These are phyloP conservation scores for Pachypeltis micranthus DNA, from an alignment of 1,140 invertebrate species.

Conservation along the genomic window DNA sequence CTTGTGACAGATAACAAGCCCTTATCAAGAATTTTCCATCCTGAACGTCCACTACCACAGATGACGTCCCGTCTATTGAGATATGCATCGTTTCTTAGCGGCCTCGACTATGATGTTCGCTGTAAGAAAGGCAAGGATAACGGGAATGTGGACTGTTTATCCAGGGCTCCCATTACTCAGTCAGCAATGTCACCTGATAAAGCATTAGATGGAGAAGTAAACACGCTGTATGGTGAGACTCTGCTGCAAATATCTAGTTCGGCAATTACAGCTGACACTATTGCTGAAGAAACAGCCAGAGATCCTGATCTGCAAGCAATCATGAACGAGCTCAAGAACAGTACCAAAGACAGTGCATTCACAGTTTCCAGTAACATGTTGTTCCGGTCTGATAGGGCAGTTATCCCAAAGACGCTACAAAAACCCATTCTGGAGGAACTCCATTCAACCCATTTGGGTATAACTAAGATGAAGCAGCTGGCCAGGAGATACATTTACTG, in stretches of 20 bases:
- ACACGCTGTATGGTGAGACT: not conserved
- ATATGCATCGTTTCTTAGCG: slow-evolving; percentile 32
- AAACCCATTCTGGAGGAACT: slow-evolving; percentile 17
- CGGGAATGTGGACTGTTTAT: slow-evolving; percentile 30
- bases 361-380: slow-evolving; percentile 14
- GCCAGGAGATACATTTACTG: slow-evolving; percentile 26
- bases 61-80: slow-evolving; percentile 30
- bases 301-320: slow-evolving; percentile 7
- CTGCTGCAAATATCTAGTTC: not conserved
- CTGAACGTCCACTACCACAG: slow-evolving; percentile 29
- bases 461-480: slow-evolving; percentile 30
- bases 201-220: slow-evolving; percentile 18
- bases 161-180: no score
- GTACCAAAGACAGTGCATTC: slow-evolving; percentile 6
- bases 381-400: slow-evolving; percentile 7
- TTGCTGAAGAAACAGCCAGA: slow-evolving; percentile 1
- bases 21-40: slow-evolving; percentile 16
- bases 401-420: slow-evolving; percentile 17
- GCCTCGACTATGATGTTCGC: slow-evolving; percentile 32
- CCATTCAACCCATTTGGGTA: slow-evolving; percentile 26
- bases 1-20: not conserved
- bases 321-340: not conserved
- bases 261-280: not conserved
- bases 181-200: no score
- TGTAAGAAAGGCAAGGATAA: slow-evolving; percentile 28